These are phyloP conservation scores for Cyprinodon variegatus DNA, from an alignment of 2,113 vertebrate species.

Conservation along the genomic window DNA sequence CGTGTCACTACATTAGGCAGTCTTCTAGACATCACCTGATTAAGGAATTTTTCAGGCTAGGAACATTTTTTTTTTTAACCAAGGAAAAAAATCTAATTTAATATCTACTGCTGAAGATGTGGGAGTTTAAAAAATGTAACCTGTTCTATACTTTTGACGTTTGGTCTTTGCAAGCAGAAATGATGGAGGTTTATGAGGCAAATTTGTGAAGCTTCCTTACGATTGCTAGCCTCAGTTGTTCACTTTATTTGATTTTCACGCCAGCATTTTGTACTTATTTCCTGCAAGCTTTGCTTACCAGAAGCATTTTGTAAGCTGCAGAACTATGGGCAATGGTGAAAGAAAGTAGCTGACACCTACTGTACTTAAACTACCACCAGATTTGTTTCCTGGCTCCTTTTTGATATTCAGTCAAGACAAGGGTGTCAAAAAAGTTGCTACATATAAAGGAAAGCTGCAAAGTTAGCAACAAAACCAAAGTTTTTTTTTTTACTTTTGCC, in stretches of 20 bases:
- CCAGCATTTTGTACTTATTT: not conserved
- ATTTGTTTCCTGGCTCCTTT: constrained; percentile 27
- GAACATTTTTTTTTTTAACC: too few relatives aligned
- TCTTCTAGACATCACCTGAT: too few relatives aligned
- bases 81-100: not conserved
- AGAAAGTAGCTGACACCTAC: constrained; percentile 45
- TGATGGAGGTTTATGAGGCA: not conserved
- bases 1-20: too few relatives aligned
- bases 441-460: constrained; percentile 15
- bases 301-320: constrained; percentile 23
- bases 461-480: constrained; percentile 17
- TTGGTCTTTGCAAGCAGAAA: not conserved
- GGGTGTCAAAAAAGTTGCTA: constrained; percentile 24
- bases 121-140: not conserved
- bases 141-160: not conserved
- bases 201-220: not conserved
- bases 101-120: not conserved
- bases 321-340: constrained; percentile 15
- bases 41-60: too few relatives aligned
- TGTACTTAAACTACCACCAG: constrained; percentile 22
- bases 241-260: not conserved
- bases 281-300: constrained; percentile 10
- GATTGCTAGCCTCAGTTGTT: not conserved
- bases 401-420: constrained; percentile 30
- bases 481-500: not conserved